Conservation (phyloP, 2,797 vertebrate genomes). For the Phaenicophaeus curvirostris region DNA sequence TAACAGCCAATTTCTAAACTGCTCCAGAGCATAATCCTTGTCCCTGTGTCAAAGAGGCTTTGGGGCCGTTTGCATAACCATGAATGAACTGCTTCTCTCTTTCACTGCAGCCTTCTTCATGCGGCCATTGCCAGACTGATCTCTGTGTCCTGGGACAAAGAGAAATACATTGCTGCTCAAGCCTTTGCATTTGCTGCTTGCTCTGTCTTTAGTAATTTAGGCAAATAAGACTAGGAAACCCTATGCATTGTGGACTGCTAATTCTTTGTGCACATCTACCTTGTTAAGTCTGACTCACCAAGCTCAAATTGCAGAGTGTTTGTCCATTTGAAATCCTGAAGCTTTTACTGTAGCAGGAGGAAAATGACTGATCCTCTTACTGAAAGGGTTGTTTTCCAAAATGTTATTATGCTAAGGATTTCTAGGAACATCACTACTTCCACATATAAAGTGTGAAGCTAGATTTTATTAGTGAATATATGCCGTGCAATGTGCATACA, state of each 20-base stretch:
- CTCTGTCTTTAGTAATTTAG: slow-evolving; percentile 2
- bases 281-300: slow-evolving; percentile 52
- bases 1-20: background rate
- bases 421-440: slow-evolving; percentile 9
- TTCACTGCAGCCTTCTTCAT: background rate
- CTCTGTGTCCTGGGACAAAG: background rate
- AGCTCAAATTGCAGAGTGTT: slow-evolving; percentile 47
- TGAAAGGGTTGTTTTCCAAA: slow-evolving; percentile 10
- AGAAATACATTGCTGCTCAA: background rate
- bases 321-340: slow-evolving; percentile 49
- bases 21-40: background rate
- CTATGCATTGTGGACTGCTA: background rate
- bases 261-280: slow-evolving; percentile 15
- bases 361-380: slow-evolving; percentile 40
- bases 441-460: background rate
- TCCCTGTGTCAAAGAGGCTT: background rate
- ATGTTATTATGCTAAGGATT: background rate
- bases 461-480: background rate
- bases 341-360: slow-evolving; percentile 41
- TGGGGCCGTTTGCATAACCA: background rate
- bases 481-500: background rate
- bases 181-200: background rate
- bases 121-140: background rate
- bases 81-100: background rate
- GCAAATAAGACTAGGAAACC: background rate